phyloP scores from a whole-genome alignment of 92 coral and sea anemone species.

The Heliopora coerulea region DNA sequence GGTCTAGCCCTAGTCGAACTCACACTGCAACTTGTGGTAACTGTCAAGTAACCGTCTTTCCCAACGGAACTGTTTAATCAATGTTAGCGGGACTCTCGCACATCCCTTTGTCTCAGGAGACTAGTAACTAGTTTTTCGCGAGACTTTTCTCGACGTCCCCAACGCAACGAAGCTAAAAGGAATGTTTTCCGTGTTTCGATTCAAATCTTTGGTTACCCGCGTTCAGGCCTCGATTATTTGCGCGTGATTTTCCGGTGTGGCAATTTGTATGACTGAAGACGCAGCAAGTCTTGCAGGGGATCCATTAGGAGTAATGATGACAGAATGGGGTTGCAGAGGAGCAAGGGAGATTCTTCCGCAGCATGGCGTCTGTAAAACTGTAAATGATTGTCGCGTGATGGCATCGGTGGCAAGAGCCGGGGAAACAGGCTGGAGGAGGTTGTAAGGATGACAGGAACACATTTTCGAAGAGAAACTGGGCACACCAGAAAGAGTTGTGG shows the following conservation, averaged over 20 bases:
- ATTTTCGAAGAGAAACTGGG: conserved; percentile 14
- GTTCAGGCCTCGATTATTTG: conserved; percentile 24
- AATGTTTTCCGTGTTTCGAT: too few species aligned
- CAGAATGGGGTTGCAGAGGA: conserved; percentile 24
- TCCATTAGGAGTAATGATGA: conserved; percentile 16
- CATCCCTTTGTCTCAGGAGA: neutral
- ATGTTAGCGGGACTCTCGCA: neutral
- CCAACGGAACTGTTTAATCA: neutral
- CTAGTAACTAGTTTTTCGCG: neutral
- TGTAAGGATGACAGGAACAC: conserved; percentile 40
- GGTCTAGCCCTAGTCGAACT: too few species aligned
- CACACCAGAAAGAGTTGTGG: conserved; percentile 5
- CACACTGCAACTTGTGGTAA: too few species aligned
- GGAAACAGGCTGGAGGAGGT: conserved; percentile 23
- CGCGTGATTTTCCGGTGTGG: conserved; percentile 26
- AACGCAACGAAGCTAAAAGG: too few species aligned
- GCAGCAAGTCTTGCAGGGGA: conserved; percentile 23
- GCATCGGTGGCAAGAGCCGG: conserved; percentile 34
- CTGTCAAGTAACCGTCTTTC: too few species aligned
- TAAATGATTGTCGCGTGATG: conserved; percentile 28
- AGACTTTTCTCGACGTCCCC: too few species aligned
- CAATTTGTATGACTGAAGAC: conserved; percentile 21
- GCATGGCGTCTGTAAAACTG: conserved; percentile 39
- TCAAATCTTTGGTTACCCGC: too few species aligned
- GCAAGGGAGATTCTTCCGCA: conserved; percentile 34